Conservation (phyloP, 1,140 invertebrate genomes). For the Cyphomyrmex costatus region DNA sequence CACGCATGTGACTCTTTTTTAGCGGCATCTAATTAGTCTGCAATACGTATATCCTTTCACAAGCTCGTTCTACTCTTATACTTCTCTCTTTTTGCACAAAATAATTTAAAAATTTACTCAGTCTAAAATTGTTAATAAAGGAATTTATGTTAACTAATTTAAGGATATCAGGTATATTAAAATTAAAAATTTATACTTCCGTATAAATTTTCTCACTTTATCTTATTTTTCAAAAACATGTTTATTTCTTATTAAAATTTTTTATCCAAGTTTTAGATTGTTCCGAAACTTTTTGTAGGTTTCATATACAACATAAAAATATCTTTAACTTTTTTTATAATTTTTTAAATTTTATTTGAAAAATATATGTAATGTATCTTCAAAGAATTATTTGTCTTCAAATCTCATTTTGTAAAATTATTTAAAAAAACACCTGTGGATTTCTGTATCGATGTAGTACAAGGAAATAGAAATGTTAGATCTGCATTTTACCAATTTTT, state of each 20-base stretch:
- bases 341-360: no score
- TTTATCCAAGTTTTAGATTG: no score
- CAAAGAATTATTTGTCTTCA: not conserved
- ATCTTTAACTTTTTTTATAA: no score
- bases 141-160: conserved; percentile 6
- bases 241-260: no score
- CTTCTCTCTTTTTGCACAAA: not conserved
- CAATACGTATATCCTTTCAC: not conserved
- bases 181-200: no score
- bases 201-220: no score
- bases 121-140: not conserved
- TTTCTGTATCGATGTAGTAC: not conserved
- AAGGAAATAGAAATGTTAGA: not conserved
- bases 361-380: no score
- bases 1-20: conserved; percentile 2
- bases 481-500: not conserved
- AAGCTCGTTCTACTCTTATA: not conserved
- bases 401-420: conserved; percentile 3
- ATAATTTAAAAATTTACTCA: conserved; percentile 1
- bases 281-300: no score
- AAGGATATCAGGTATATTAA: no score
- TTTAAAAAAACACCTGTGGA: not conserved
- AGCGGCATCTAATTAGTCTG: conserved; percentile 29
- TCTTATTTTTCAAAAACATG: no score
- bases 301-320: no score